These are phyloP conservation scores for Gadopsis bispinosus DNA, from an alignment of 2,797 vertebrate species.

Conservation along the genomic window DNA sequence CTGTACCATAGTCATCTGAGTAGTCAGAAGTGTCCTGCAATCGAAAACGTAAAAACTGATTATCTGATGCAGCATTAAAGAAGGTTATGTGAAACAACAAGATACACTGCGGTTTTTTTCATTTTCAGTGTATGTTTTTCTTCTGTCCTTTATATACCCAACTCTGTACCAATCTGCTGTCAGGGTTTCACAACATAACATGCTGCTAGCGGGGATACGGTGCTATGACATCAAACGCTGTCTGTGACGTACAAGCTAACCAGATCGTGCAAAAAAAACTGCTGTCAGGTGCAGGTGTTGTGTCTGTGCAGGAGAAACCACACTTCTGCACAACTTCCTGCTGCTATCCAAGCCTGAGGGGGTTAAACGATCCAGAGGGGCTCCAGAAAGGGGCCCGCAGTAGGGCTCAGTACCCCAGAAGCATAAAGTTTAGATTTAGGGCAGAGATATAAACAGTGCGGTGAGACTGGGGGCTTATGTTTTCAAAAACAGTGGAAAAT, in stretches of 20 bases:
- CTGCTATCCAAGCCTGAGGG: slow-evolving; percentile 51
- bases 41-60: slow-evolving; percentile 22
- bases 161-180: slow-evolving; percentile 33
- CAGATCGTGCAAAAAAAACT: slow-evolving; percentile 42
- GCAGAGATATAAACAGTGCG: slow-evolving; percentile 72
- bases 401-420: slow-evolving; percentile 43
- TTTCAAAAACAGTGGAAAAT: slow-evolving; percentile 64
- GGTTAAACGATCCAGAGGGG: slow-evolving; percentile 63
- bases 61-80: background rate
- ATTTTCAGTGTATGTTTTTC: slow-evolving; percentile 59
- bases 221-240: slow-evolving; percentile 51
- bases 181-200: slow-evolving; percentile 38
- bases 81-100: background rate
- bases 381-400: slow-evolving; percentile 55
- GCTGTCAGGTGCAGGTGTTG: slow-evolving; percentile 76
- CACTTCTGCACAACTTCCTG: slow-evolving; percentile 81
- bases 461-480: background rate
- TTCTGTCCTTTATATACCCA: slow-evolving; percentile 7
- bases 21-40: slow-evolving; percentile 52
- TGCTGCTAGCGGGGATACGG: slow-evolving; percentile 24
- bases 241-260: slow-evolving; percentile 66
- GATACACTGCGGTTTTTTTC: background rate
- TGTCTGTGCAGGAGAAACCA: slow-evolving; percentile 77
- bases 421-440: slow-evolving; percentile 69
- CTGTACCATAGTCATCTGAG: background rate